A percentile compares a stretch with the other conserved stretches of the same genome.
These are phyloP conservation scores for Allacma fusca DNA, from an alignment of 2,888 invertebrate genomes.

Conservation along the genomic window DNA sequence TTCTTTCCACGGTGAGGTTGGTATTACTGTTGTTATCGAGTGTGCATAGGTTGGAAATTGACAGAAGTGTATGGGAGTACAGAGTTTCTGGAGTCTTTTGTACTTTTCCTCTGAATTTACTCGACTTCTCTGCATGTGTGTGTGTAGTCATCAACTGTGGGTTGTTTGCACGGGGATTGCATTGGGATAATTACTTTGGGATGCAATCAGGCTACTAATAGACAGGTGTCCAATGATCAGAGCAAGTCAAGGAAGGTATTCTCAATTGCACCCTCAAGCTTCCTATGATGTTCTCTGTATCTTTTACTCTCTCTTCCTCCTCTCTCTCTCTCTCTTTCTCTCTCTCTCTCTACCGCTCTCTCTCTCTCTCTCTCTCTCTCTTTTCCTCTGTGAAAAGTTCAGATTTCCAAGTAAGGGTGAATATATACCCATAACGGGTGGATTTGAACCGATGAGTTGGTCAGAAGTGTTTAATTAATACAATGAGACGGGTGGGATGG, in stretches of 20 bases:
- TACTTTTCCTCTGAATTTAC: slow-evolving; percentile 29
- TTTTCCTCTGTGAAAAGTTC: slow-evolving; percentile 14
- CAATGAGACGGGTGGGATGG: slow-evolving; percentile 19
- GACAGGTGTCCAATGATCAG: slow-evolving; percentile 50
- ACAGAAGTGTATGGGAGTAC: slow-evolving; percentile 22
- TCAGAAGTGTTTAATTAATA: slow-evolving; percentile 43
- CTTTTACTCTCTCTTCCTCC: neutral
- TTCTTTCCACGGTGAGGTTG: neutral
- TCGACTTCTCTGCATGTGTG: neutral
- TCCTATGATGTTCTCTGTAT: slow-evolving; percentile 29
- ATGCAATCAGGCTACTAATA: slow-evolving; percentile 49
- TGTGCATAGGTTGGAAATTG: slow-evolving; percentile 1
- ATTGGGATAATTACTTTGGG: slow-evolving; percentile 49
- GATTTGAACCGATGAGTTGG: slow-evolving; percentile 23
- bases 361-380: neutral
- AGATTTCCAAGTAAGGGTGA: neutral
- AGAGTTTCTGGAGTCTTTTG: slow-evolving; percentile 32
- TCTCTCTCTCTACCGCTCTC: neutral
- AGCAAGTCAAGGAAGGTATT: slow-evolving; percentile 40
- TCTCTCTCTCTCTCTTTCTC: neutral
- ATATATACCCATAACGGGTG: neutral
- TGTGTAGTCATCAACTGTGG: neutral
- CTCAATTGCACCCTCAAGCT: slow-evolving; percentile 40
- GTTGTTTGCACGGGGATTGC: slow-evolving; percentile 28
- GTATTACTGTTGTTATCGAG: neutral